A percentile compares a stretch with the other conserved stretches of the same genome.
Conservation (phyloP, 2,888 invertebrate genomes). For the Rutpela maculata region DNA sequence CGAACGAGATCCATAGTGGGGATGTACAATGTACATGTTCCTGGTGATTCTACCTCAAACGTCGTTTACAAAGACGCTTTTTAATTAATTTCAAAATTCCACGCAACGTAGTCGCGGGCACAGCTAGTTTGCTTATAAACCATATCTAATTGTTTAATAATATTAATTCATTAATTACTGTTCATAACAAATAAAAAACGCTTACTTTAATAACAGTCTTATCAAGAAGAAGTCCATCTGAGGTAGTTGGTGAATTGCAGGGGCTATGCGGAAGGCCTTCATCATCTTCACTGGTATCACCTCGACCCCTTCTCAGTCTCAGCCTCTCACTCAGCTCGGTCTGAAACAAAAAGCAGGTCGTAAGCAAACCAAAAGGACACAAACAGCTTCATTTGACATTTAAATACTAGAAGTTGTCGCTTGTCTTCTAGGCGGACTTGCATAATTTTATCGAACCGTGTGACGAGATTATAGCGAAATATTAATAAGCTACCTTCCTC, state of each 20-base stretch:
- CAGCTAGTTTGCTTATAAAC: too few species aligned
- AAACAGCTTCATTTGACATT: conserved; percentile 8
- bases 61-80: too few species aligned
- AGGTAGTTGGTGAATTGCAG: conserved; percentile 79
- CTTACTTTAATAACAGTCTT: conserved; percentile 73
- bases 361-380: conserved; percentile 40
- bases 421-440: neutral
- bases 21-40: too few species aligned
- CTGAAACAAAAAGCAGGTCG: conserved; percentile 72
- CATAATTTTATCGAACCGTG: neutral
- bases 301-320: conserved; percentile 79
- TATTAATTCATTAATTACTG: too few species aligned
- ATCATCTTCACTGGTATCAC: conserved; percentile 83
- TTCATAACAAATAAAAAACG: conserved; percentile 20
- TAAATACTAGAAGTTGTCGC: neutral
- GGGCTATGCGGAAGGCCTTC: conserved; percentile 86
- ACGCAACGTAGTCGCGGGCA: too few species aligned
- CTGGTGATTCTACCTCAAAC: too few species aligned
- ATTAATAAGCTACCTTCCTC: neutral
- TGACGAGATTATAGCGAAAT: neutral
- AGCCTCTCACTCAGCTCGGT: conserved; percentile 86
- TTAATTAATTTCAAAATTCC: too few species aligned
- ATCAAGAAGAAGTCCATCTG: conserved; percentile 73
- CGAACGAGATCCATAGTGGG: too few species aligned
- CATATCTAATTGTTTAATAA: too few species aligned